These are phyloP conservation scores for Cistogaster globosa DNA, from an alignment of 2,888 invertebrate species.

Conservation along the genomic window DNA sequence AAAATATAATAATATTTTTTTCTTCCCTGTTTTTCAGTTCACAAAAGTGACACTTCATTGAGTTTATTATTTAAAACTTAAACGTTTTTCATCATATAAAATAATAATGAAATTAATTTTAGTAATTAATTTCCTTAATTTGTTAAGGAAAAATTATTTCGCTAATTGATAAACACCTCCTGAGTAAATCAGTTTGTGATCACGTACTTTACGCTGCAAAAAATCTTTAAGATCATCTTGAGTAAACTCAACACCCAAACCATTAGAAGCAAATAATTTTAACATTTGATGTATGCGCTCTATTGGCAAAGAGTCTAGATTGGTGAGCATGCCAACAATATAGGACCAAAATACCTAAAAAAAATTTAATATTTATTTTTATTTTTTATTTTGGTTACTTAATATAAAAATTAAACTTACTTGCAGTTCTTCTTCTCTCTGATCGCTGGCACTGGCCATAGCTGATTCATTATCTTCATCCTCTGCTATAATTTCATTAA, in stretches of 20 bases:
- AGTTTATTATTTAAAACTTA: constrained; percentile 56
- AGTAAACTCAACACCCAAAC: constrained; percentile 94
- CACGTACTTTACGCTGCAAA: constrained; percentile 95
- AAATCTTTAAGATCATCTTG: constrained; percentile 94
- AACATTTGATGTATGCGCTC: constrained; percentile 98
- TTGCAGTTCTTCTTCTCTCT: constrained; percentile 96
- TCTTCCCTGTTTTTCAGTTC: constrained; percentile 2
- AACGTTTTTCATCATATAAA: constrained; percentile 36
- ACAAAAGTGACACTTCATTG: constrained; percentile 48
- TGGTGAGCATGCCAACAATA: constrained; percentile 98
- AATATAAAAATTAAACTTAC: constrained; percentile 79
- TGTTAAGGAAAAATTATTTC: constrained; percentile 83
- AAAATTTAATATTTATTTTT: not conserved
- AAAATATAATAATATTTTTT: constrained; percentile 11
- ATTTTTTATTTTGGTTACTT: not conserved
- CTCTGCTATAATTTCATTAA: constrained; percentile 86
- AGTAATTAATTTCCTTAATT: constrained; percentile 18
- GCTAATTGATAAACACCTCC: constrained; percentile 95
- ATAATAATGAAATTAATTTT: constrained; percentile 24
- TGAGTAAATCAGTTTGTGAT: constrained; percentile 92
- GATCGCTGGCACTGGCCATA: constrained; percentile 97
- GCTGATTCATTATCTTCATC: constrained; percentile 97
- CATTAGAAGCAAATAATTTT: constrained; percentile 97
- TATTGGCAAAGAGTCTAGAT: constrained; percentile 94
- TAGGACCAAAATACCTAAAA: constrained; percentile 93